Evolutionary conservation across 37 sponge, comb jelly and placozoan genomes (phyloP), one percentile per base, ranked within the genome.

Genomic region (Amphimedon queenslandica): DNA sequence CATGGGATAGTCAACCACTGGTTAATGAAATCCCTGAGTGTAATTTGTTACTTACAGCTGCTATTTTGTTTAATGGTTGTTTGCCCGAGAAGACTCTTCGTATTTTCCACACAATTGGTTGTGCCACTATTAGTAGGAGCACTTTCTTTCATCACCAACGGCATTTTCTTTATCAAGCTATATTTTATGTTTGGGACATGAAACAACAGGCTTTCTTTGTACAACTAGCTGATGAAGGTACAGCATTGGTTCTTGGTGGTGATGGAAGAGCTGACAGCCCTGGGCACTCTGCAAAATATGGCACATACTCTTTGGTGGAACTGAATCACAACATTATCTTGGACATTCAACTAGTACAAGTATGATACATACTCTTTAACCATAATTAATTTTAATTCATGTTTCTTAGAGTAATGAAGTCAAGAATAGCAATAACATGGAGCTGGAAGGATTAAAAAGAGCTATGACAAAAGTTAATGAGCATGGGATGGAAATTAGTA

Each of bases 381-480:
- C n/a, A n/a, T n/a, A n/a, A n/a, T n/a, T n/a, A n/a, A n/a, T n/a
- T n/a, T n/a, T n/a, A n/a, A n/a, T n/a, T n/a, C n/a, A n/a, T n/a
- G n/a, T n/a, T n/a, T n/a, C n/a, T 21, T 40, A 79, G 80, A 79
- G 80, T 28, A 79, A 79, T 73, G 72, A 79, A 31, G 80, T 79
- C 16, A 4, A n/a, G 4, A 23, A 63, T 1, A 79, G 80, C 58
- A 24, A 56, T 24, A 71, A 79, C 64, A 79, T 79, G 80, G 80
- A 73, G 42, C 47, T 35, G 30, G 80, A 79, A 24, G 80, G 80
- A 36, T 42, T 79, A n/a, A 1, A 33, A 8, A 30, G 79, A 42
- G 37, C 40, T 72, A 5, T 77, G 2, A 42, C 3, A 23, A 55
- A 40, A 27, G 35, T 77, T 37, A 16, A 42, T 16, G 55, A 38